Conservation (phyloP, 2,888 invertebrate species). For the Drosophila barbarae region DNA sequence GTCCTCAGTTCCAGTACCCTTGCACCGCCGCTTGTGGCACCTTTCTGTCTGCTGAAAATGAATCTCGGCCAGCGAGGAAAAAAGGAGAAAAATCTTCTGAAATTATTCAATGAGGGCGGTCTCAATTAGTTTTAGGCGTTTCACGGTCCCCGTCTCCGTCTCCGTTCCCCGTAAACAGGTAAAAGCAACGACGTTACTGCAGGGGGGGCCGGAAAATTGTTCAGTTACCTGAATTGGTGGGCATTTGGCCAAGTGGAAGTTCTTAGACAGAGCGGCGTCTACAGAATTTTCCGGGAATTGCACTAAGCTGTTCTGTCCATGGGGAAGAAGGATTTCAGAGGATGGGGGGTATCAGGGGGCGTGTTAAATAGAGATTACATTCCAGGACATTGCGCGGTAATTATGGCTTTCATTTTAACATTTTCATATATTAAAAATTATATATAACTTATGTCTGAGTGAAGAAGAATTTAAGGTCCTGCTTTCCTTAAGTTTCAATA, state of each 20-base stretch:
- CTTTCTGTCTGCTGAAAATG: conserved; percentile 52
- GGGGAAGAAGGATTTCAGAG: conserved; percentile 11
- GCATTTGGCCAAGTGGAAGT: conserved; percentile 61
- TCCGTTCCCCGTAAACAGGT: conserved; percentile 33
- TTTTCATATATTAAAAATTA: neutral
- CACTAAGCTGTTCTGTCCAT: conserved; percentile 51
- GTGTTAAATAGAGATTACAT: conserved; percentile 29
- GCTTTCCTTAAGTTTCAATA: too few species aligned
- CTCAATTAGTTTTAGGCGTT: conserved; percentile 74
- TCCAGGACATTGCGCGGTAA: neutral
- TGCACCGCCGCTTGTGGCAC: conserved; percentile 45
- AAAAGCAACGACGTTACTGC: conserved; percentile 23
- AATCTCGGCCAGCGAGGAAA: conserved; percentile 47
- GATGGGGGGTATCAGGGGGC: conserved; percentile 11
- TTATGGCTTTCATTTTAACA: neutral
- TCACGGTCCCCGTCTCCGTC: conserved; percentile 35
- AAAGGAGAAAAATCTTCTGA: conserved; percentile 48
- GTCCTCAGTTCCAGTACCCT: conserved; percentile 27
- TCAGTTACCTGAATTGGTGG: conserved; percentile 55
- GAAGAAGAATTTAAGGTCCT: too few species aligned
- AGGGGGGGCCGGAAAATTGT: conserved; percentile 53
- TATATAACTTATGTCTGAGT: neutral
- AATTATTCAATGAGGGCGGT: conserved; percentile 76
- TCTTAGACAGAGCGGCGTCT: conserved; percentile 57
- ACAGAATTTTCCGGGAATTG: conserved; percentile 55